phyloP scores from a whole-genome alignment of 2,113 vertebrate species.

The Eulemur macaco region DNA sequence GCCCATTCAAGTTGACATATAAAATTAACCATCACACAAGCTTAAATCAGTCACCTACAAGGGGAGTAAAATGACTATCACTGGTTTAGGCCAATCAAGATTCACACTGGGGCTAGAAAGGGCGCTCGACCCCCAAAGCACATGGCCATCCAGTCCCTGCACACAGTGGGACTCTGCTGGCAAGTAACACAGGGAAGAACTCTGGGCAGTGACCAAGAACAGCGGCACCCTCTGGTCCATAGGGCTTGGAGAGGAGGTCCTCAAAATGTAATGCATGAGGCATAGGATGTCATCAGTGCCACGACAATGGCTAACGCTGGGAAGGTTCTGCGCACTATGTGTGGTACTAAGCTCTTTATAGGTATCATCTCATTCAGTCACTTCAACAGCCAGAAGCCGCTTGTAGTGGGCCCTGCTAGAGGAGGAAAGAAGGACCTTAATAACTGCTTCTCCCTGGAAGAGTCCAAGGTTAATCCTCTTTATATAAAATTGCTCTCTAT shows the following conservation, averaged over 20 bases:
- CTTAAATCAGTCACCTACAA: not conserved
- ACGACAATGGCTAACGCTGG: accelerated
- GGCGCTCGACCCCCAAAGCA: not conserved
- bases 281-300: accelerated
- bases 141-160: not conserved
- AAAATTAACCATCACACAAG: not conserved
- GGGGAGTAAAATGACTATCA: not conserved
- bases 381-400: not conserved
- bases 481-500: not conserved
- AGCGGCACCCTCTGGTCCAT: too few species aligned
- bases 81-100: not conserved
- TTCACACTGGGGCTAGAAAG: not conserved
- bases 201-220: not conserved
- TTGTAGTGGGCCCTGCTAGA: not conserved
- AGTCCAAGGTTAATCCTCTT: not conserved
- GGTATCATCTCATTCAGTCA: not conserved
- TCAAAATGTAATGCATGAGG: too few species aligned
- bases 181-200: not conserved
- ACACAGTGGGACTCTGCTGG: not conserved
- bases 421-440: not conserved
- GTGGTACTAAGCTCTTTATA: not conserved
- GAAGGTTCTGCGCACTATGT: not conserved
- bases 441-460: not conserved
- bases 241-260: not conserved
- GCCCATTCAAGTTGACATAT: not conserved